Evolutionary conservation across 2,113 vertebrate species (phyloP).

Genomic region (Urocynchramus pylzowi): DNA sequence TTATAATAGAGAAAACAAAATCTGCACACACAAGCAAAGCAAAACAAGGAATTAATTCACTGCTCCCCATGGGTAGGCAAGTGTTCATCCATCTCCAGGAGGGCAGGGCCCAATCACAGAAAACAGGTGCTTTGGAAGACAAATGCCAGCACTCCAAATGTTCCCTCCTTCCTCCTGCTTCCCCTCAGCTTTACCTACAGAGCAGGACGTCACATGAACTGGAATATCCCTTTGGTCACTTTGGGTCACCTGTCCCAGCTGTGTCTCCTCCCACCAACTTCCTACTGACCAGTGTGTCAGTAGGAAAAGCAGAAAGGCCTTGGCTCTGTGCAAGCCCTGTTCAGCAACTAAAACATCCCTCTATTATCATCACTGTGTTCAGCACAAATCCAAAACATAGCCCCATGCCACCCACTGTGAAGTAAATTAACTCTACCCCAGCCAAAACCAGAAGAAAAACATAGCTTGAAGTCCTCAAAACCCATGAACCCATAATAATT

Average conservation of each 20-base stretch:
- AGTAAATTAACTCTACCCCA: not conserved
- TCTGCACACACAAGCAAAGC: not conserved
- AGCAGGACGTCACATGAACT: rapidly evolving
- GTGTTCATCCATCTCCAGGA: not conserved
- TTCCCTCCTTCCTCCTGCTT: not conserved
- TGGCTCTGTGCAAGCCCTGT: not conserved
- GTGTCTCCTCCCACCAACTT: rapidly evolving
- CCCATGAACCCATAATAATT: not conserved
- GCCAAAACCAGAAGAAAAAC: not conserved
- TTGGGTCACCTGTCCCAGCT: not conserved
- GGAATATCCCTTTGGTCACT: not conserved
- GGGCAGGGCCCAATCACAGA: not conserved
- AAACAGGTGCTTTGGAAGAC: not conserved
- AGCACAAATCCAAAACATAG: not conserved
- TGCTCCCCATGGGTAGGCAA: not conserved
- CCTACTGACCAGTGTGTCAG: not conserved
- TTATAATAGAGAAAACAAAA: not conserved
- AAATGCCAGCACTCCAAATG: not conserved
- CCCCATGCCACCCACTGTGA: not conserved
- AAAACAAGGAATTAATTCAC: not conserved
- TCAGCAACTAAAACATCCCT: not conserved
- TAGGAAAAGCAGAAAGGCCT: not conserved
- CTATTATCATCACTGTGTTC: not conserved
- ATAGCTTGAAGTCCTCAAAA: not conserved
- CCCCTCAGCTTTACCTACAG: not conserved